Evolutionary conservation across 2,888 invertebrate genomes (phyloP), one percentile per base, ranked within the genome.

Genomic region (Microctonus hyperodae): DNA sequence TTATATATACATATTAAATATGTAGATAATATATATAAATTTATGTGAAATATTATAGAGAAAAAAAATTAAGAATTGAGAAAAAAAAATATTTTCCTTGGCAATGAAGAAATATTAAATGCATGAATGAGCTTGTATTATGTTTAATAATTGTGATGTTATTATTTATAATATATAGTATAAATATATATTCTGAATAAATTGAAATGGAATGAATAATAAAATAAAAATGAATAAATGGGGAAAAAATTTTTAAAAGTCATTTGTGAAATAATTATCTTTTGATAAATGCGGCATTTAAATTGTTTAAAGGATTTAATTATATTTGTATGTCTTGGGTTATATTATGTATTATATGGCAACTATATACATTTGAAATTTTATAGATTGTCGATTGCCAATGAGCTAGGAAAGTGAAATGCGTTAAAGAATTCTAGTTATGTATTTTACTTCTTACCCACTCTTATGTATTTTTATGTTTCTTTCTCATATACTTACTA

Each of bases 351-450:
- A 13, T 31, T 57, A 13, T 25, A 53, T 31, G n/a, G 20, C n/a
- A n/a, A n/a, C n/a, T n/a, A 16, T 31, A 16, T 16, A 31, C 33
- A 28, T 56, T 56, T 0, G 28, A 10, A 56, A 16, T 11, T 25
- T 13, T 56, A 31, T 20, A 25, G 57, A 57, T 57, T 57, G 57
- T 25, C 22, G 37, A 35, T 16, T 48, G 20, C 44, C 44, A n/a
- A 16, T 44, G 16, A 44, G 16, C 16, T 22, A 60, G 31, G 60
- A 60, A 60, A 60, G 60, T 60, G 50, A 60, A 60, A 60, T 60
- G 60, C 50, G 22, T 60, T 33, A 16, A 60, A 50, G 60, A 60
- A 60, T 60, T 60, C 44, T 10, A 60, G 22, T 20, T 60, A 60
- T 60, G 50, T 28, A 28, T 28, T 44, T 44, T n/a, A 9, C 44